phyloP scores from a whole-genome alignment of 2,888 invertebrate genomes.

The Synergus japonicus region DNA sequence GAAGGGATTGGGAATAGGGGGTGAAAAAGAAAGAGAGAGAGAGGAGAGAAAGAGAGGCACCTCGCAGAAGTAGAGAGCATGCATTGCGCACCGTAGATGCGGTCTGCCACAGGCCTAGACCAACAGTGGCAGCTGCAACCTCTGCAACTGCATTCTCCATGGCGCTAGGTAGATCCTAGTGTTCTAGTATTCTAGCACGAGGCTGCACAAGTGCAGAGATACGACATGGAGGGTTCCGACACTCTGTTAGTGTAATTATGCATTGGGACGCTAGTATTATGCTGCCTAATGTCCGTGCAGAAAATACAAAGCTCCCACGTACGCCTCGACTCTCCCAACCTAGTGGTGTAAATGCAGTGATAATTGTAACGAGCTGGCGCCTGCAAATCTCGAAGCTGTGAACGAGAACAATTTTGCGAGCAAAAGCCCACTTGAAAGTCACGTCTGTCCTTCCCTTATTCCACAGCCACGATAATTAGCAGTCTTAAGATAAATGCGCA shows the following conservation, averaged over 20 bases:
- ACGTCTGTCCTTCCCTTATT: constrained; percentile 5
- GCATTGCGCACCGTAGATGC: constrained; percentile 64
- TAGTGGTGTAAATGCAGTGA: constrained; percentile 34
- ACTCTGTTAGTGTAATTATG: constrained; percentile 59
- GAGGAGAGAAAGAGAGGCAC: constrained; percentile 16
- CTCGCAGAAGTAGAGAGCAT: constrained; percentile 43
- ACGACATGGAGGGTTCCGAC: constrained; percentile 24
- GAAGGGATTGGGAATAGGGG: constrained; percentile 28
- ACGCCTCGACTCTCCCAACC: constrained; percentile 4
- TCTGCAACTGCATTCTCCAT: constrained; percentile 51
- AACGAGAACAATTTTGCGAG: constrained; percentile 52
- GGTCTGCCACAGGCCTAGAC: constrained; percentile 62
- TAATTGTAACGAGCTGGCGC: constrained; percentile 40
- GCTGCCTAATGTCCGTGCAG: constrained; percentile 43
- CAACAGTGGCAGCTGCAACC: constrained; percentile 58
- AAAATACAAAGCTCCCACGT: constrained; percentile 44
- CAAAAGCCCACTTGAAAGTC: constrained; percentile 6
- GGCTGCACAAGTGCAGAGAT: constrained; percentile 21
- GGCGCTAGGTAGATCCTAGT: background rate
- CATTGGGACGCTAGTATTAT: constrained; percentile 36
- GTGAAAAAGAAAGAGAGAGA: background rate
- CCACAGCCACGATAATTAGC: too few species aligned
- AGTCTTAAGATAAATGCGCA: too few species aligned
- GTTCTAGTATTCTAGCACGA: background rate
- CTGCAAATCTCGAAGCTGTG: constrained; percentile 30